These are phyloP conservation scores for Vulpes lagopus DNA, from an alignment of 2,113 vertebrate species.

Conservation along the genomic window DNA sequence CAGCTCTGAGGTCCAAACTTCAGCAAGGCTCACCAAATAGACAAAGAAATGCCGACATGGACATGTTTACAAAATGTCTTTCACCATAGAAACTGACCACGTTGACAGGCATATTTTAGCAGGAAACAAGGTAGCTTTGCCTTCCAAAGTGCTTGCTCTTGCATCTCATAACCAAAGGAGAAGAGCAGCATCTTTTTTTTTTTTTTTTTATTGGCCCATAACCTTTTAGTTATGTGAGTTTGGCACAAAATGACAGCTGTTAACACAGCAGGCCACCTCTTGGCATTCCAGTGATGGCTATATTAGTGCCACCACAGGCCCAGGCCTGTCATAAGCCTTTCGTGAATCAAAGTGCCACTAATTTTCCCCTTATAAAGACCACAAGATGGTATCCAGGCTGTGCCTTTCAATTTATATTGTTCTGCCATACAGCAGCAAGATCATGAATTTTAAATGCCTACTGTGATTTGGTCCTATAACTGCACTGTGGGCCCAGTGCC, in stretches of 20 bases:
- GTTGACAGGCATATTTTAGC: constrained; percentile 62
- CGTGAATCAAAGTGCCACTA: constrained; percentile 77
- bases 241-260: constrained; percentile 81
- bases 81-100: constrained; percentile 2
- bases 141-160: constrained; percentile 57
- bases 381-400: constrained; percentile 80
- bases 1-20: background rate
- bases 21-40: background rate
- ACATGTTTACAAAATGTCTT: constrained; percentile 11
- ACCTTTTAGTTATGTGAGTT: constrained; percentile 80
- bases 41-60: background rate
- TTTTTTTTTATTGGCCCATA: constrained; percentile 82
- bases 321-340: constrained; percentile 78
- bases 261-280: constrained; percentile 81
- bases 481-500: constrained; percentile 53
- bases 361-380: constrained; percentile 80
- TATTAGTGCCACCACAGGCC: constrained; percentile 79
- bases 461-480: constrained; percentile 76
- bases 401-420: constrained; percentile 81
- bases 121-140: constrained; percentile 67
- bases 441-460: constrained; percentile 80
- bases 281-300: constrained; percentile 82
- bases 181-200: constrained; percentile 1
- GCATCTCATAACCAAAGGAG: constrained; percentile 71
- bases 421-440: constrained; percentile 64